A percentile compares a stretch with the other conserved stretches of the same genome.
Evolutionary conservation across 2,888 invertebrate genomes (phyloP).

Genomic region (Yponomeuta evonymella): DNA sequence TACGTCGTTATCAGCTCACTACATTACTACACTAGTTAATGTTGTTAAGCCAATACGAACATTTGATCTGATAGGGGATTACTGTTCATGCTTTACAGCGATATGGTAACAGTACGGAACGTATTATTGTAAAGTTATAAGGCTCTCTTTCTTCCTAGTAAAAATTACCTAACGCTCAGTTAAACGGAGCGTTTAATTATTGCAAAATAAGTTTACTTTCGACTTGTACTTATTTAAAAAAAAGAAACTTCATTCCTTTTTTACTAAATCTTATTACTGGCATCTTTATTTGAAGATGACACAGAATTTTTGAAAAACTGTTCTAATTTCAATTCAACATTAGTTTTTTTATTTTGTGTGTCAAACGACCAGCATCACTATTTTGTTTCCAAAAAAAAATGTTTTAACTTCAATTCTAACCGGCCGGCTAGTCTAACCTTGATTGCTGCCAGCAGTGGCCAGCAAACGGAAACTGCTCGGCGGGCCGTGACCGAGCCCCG

Average conservation of each 20-base stretch:
- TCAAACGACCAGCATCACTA: not conserved
- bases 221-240: no score
- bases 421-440: not conserved
- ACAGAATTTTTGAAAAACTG: no score
- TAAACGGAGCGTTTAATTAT: no score
- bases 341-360: no score
- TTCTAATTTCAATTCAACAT: no score
- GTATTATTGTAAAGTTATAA: not conserved
- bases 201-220: no score
- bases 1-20: not conserved
- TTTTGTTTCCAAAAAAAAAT: not conserved
- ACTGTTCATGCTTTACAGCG: not conserved
- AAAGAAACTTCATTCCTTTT: no score
- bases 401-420: not conserved
- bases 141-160: not conserved
- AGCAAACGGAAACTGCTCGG: not conserved
- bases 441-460: not conserved
- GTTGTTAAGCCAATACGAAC: not conserved
- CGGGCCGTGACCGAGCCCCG: slow-evolving; percentile 1
- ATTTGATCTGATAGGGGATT: not conserved
- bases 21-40: not conserved
- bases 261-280: no score
- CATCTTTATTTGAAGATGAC: no score
- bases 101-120: not conserved
- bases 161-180: no score